Percentiles rank a stretch among this genome's conserved stretches.
Conservation (phyloP, 2,113 vertebrate species). For the Microtus montanus region DNA sequence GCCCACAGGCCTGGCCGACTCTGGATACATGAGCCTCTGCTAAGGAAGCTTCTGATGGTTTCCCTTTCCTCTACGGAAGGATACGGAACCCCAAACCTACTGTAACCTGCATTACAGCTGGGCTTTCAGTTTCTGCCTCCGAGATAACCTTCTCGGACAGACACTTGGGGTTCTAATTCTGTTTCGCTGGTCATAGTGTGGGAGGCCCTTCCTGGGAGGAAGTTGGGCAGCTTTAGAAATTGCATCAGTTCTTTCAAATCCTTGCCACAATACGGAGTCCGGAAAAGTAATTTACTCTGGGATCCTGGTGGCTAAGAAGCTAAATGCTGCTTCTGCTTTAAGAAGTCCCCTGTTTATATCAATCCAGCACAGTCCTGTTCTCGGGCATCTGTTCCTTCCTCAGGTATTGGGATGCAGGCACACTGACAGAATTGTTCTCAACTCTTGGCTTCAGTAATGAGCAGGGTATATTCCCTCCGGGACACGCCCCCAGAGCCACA, state of each 20-base stretch:
- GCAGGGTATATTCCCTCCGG: rapidly evolving
- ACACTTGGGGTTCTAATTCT: conserved; percentile 39
- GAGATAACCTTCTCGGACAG: not conserved
- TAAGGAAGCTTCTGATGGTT: not conserved
- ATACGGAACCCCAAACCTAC: not conserved
- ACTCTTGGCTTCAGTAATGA: rapidly evolving
- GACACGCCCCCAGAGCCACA: not conserved
- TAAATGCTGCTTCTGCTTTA: conserved; percentile 7
- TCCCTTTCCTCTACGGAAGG: not conserved
- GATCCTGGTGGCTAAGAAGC: conserved; percentile 22
- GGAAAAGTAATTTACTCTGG: conserved; percentile 50
- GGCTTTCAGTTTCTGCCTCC: not conserved
- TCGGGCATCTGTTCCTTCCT: rapidly evolving
- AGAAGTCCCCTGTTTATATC: not conserved
- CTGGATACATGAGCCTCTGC: not conserved
- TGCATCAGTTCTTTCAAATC: conserved; percentile 38
- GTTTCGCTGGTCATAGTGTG: not conserved
- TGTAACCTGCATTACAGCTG: not conserved
- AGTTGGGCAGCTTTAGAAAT: conserved; percentile 53
- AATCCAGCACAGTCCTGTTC: rapidly evolving
- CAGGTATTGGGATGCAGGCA: rapidly evolving
- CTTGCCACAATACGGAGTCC: conserved; percentile 1
- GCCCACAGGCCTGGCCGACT: not conserved
- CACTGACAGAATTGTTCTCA: rapidly evolving
- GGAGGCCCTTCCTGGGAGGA: conserved; percentile 67